A percentile compares a stretch with the other conserved stretches of the same genome.
These are phyloP conservation scores for Glaucidium brasilianum DNA, from an alignment of 2,113 vertebrate species.

Conservation along the genomic window DNA sequence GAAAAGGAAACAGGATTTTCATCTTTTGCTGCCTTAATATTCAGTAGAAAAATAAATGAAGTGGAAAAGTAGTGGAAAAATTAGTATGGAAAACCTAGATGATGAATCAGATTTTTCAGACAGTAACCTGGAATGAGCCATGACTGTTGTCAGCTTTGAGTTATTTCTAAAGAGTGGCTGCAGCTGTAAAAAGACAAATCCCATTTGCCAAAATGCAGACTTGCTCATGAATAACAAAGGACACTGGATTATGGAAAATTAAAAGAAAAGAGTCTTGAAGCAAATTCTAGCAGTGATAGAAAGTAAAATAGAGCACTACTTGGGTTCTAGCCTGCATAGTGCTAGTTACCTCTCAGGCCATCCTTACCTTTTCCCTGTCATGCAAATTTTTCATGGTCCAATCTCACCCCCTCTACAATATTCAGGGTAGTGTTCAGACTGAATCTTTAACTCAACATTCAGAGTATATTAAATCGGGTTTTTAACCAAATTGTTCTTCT, in stretches of 20 bases:
- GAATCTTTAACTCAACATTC: background rate
- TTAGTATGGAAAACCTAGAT: background rate
- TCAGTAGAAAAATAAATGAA: background rate
- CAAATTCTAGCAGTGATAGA: background rate
- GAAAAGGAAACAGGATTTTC: background rate
- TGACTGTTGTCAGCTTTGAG: background rate
- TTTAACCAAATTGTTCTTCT: background rate
- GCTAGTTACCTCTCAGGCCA: fast-evolving
- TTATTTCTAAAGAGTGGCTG: background rate
- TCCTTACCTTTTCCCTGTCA: background rate
- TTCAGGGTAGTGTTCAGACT: background rate
- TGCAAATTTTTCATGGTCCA: background rate
- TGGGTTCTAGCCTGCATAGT: background rate
- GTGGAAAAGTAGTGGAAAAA: background rate
- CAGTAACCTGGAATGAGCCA: background rate
- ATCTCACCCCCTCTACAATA: background rate
- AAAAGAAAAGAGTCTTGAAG: background rate
- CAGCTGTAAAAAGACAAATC: background rate
- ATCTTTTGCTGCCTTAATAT: background rate
- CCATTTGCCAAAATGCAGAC: background rate
- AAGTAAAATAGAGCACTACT: background rate
- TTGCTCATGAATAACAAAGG: background rate
- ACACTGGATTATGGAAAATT: background rate
- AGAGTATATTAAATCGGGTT: background rate
- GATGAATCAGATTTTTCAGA: background rate